phyloP scores from a whole-genome alignment of 2,888 invertebrate genomes.

The Dasysyrphus albostriatus region DNA sequence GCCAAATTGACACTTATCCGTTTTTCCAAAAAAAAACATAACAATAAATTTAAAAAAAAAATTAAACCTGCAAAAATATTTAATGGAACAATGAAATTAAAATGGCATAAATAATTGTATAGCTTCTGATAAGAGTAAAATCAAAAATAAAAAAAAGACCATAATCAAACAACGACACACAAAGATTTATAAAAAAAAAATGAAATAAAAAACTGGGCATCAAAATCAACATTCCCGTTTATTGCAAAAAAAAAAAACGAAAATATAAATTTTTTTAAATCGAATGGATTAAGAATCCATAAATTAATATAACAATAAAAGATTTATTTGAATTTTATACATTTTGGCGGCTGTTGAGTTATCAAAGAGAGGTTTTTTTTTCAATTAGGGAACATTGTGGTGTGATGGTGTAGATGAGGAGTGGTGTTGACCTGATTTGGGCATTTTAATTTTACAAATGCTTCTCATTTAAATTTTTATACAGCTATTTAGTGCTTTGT shows the following conservation, averaged over 20 bases:
- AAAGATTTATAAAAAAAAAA: background rate
- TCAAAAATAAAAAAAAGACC: background rate
- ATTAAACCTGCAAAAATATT: conserved; percentile 22
- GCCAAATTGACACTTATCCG: conserved; percentile 62
- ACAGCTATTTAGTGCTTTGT: background rate
- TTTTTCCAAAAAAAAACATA: conserved; percentile 45
- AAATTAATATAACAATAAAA: conserved; percentile 69
- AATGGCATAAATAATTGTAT: conserved; percentile 11
- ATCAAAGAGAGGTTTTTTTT: conserved; percentile 4
- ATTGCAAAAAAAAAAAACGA: background rate
- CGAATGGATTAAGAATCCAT: conserved; percentile 67
- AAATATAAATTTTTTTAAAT: background rate
- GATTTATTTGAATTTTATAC: conserved; percentile 53
- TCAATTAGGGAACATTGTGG: background rate
- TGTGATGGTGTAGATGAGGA: background rate
- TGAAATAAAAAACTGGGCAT: background rate
- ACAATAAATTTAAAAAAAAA: conserved; percentile 34
- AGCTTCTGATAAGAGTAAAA: conserved; percentile 17
- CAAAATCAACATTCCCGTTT: background rate
- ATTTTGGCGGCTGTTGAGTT: conserved; percentile 14
- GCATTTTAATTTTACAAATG: background rate
- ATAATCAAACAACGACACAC: conserved; percentile 4
- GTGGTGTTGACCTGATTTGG: background rate
- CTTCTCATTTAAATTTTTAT: background rate
- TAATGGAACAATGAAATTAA: conserved; percentile 13